Evolutionary conservation across 2,888 invertebrate genomes (phyloP), one percentile per base, ranked within the genome.

Genomic region (Lasioglossum zephyrum): DNA sequence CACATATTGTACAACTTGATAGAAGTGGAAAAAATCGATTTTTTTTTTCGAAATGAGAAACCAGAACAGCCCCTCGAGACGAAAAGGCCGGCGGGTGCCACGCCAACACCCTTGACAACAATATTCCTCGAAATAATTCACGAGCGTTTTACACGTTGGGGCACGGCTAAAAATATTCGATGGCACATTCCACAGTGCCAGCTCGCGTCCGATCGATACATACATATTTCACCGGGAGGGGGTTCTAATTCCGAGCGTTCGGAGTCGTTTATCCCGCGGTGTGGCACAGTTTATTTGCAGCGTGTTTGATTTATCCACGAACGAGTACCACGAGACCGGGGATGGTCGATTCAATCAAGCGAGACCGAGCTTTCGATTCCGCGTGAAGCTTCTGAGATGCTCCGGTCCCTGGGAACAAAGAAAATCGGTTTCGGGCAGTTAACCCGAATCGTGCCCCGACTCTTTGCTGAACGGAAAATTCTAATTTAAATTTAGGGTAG

Each of bases 261-360:
- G 73, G 41, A 84, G 57, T 73, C 77, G 73, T 84, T 77, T 77
- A 84, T 53, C 31, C 77, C 13, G 57, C 18, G 63, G 73, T 73
- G 66, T 16, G 73, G 47, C 36, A 36, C 81, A 77, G 77, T 84
- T 84, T 84, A 84, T 84, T 77, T 66, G 77, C 77, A 77, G 73
- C 26, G 73, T 39, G 73, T 84, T 83, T 83, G 83, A 84, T 77
- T 77, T 73, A 83, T 84, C 47, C 63, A 70, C 41, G 60, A 44
- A 22, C 41, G 63, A 49, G 18, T n/a, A 18, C 41, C 26, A 8
- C 36, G 66, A 66, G 70, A 31, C 11, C 18, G 6, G 3, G 44
- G 5, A 57, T 39, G 39, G 36, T 11, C 69, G 69, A 22, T 39
- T 69, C 22, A 39, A 39, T 69, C 39, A 39, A 66, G 36, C 66